A percentile compares a stretch with the other conserved stretches of the same genome.
Conservation (phyloP, 23 tunicate genomes). For the Botrylloides violaceus region DNA sequence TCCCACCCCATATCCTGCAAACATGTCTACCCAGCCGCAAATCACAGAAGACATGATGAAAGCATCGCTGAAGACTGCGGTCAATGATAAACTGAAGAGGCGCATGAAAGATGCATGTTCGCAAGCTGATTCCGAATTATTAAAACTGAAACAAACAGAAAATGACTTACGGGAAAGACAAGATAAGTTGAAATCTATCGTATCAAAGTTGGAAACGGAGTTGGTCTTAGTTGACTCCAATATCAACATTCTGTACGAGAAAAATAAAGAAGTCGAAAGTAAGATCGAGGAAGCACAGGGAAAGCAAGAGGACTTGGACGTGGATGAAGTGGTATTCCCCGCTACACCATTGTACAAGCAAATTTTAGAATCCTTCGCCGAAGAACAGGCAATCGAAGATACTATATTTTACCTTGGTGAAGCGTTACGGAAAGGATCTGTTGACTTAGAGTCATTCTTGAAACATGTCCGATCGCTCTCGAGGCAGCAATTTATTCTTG, state of each 20-base stretch:
- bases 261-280: constrained; percentile 43
- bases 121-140: constrained; percentile 54
- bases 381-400: constrained; percentile 94
- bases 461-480: constrained; percentile 83
- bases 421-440: constrained; percentile 53
- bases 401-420: constrained; percentile 84
- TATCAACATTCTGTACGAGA: constrained; percentile 33
- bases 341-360: constrained; percentile 91
- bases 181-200: constrained; percentile 42
- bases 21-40: constrained; percentile 17
- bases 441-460: constrained; percentile 77
- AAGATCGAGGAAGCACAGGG: constrained; percentile 42
- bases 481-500: constrained; percentile 76
- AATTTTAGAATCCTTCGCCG: constrained; percentile 61
- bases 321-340: constrained; percentile 82
- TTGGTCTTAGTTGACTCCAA: constrained; percentile 49
- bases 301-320: constrained; percentile 66
- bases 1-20: constrained; percentile 17
- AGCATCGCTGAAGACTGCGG: constrained; percentile 63
- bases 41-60: constrained; percentile 53
- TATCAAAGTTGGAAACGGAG: constrained; percentile 44
- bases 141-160: constrained; percentile 51
- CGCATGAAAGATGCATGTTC: constrained; percentile 52
- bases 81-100: constrained; percentile 72
- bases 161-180: constrained; percentile 48